Evolutionary conservation across 2,888 invertebrate species (phyloP).

Genomic region (Iselma pallidipennis): DNA sequence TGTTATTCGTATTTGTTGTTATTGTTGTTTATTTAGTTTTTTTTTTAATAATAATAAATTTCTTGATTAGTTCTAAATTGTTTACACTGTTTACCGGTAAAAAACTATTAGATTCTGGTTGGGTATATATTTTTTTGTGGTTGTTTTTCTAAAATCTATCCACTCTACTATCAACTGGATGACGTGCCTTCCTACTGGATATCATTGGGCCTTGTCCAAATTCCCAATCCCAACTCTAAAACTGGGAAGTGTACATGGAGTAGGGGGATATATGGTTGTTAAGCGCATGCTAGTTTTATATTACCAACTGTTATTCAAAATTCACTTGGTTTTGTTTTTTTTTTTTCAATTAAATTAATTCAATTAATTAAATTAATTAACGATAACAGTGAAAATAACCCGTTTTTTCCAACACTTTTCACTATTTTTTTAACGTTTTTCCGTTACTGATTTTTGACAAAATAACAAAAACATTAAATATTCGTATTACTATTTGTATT

Average conservation of each 20-base stretch:
- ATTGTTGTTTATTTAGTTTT: background rate
- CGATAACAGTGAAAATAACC: no score
- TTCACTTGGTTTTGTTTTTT: background rate
- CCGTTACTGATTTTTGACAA: constrained; percentile 1
- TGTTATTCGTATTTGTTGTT: background rate
- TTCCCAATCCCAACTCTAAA: constrained; percentile 22
- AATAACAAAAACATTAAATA: background rate
- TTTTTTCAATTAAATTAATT: background rate
- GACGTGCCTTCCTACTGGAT: constrained; percentile 13
- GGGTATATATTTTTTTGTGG: background rate
- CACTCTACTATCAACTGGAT: background rate
- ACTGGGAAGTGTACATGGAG: constrained; percentile 19
- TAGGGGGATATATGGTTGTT: constrained; percentile 13
- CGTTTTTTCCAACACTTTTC: no score
- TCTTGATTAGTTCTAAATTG: no score
- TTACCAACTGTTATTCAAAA: constrained; percentile 16
- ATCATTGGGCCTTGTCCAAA: constrained; percentile 27
- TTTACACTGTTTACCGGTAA: background rate
- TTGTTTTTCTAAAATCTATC: background rate
- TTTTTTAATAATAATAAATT: no score
- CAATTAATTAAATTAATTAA: background rate
- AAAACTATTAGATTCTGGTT: background rate
- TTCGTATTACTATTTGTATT: background rate
- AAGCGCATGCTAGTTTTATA: constrained; percentile 16
- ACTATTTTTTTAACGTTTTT: background rate